phyloP scores from a whole-genome alignment of 2,888 invertebrate species.

The Cantharis rustica region DNA sequence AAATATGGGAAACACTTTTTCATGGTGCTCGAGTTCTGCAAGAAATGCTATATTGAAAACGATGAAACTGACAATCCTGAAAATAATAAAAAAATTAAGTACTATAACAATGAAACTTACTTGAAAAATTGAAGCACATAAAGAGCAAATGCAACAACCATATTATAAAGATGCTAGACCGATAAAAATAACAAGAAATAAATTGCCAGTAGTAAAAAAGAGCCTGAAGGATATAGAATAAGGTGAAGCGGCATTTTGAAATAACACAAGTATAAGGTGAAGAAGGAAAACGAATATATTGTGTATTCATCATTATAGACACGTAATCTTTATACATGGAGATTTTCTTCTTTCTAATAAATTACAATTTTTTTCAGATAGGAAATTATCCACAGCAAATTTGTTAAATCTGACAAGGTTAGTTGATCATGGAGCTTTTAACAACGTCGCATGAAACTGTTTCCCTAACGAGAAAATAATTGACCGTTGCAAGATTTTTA shows the following conservation, averaged over 20 bases:
- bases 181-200: background rate
- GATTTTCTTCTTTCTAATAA: background rate
- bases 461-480: background rate
- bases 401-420: background rate
- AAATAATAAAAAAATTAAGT: background rate
- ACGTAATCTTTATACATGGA: background rate
- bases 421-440: background rate
- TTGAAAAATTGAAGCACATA: background rate
- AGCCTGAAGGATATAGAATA: background rate
- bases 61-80: background rate
- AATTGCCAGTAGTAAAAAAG: background rate
- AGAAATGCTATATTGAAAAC: background rate
- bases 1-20: background rate
- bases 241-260: background rate
- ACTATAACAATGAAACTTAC: background rate
- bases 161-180: background rate
- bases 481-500: background rate
- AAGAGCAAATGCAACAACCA: background rate
- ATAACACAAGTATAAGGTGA: background rate
- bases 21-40: background rate
- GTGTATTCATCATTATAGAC: background rate
- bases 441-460: background rate
- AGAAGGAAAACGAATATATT: background rate
- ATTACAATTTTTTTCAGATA: background rate
- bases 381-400: background rate